Evolutionary conservation across 2,113 vertebrate species (phyloP), one percentile per base, ranked within the genome.

Genomic region (Cisticola juncidis): DNA sequence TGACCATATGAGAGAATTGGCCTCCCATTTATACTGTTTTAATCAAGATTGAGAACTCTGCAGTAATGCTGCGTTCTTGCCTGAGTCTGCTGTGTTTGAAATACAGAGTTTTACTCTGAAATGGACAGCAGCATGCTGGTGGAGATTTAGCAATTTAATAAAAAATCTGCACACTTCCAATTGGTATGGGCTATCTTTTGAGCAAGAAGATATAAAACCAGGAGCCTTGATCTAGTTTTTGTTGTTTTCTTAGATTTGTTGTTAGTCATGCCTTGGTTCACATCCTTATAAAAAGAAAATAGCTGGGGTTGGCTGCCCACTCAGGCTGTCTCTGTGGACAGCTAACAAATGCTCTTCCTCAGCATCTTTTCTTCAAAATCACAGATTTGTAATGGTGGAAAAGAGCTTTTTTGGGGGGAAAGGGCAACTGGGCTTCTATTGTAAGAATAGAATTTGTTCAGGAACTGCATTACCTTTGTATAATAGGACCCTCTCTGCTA

Each of bases 31-130:
- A 31, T 48, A 28, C 23, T 44, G 26, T 45, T 61, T 29, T 79
- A 91, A 72, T 79, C 81, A 95, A 92, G 78, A 87, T 9, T 64
- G 86, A 88, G 35, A 82, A 19, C 14, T 38, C 51, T 53, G 53
- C 42, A 61, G 35, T 58, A 65, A 45, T 36, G 38, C 33, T 83
- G 12, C 26, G 35, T 66, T 65, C 42, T 45, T 81, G 33, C 22
- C 38, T 44, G 35, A 28, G 31, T 36, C 25, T 42, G 61, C 12
- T 42, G 21, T 42, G 18, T 48, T 48, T 61, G 42, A 83, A 83
- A 44, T 17, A 48, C 2, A 42, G 60, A 48, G 44, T 77, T 85
- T 42, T 72, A 50, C 21, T 71, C 56, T 44, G 42, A 77, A 87
- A 74, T 42, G n/a, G 61, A 47, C n/a, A 76, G 22, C 21, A 56